Evolutionary conservation across 2,888 invertebrate genomes (phyloP), one percentile per base, ranked within the genome.

Genomic region (Dynastes maya): DNA sequence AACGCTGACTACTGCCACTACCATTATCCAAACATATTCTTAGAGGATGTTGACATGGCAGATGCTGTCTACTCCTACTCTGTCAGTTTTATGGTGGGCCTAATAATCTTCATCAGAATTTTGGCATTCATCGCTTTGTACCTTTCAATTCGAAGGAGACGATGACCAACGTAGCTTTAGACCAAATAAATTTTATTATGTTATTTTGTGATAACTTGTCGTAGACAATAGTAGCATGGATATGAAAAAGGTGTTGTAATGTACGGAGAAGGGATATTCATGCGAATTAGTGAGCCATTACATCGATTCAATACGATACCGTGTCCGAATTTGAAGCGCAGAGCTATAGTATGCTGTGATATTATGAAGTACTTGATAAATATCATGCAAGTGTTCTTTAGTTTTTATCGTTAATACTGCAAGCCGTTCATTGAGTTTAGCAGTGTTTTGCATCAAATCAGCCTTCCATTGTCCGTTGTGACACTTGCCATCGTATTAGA

Each of bases 1-100:
- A 91, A 92, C 0, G 91, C 92, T 22, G 90, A 93, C 0, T 96
- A 95, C 86, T 97, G 97, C 85, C 94, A 95, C 85, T 94, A 93
- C 85, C 89, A 91, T 11, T 89, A 91, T 76, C 96, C 96, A 0
- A 89, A 90, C 72, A 92, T 93, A 82, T 93, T 98, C 81, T 89
- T 98, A n/a, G 90, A 92, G 81, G 92, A 94, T 79, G 90, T 95
- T 83, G 96, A 94, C 86, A 92, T 95, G 92, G 87, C 90, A 0
- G 86, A 92, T 67, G 93, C 94, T 13, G 91, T 91, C 80, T 96
- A 95, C 87, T 91, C 92, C 83, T 85, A 91, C 29, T 94, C 94
- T 78, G 90, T 95, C 61, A 86, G 91, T 80, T 92, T 95, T 79
- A 89, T 97, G 81, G 83, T 94, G 22, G 86, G 88, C 0, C 90